Conservation (phyloP, 2,888 invertebrate genomes). For the Auanema freiburgensis region DNA sequence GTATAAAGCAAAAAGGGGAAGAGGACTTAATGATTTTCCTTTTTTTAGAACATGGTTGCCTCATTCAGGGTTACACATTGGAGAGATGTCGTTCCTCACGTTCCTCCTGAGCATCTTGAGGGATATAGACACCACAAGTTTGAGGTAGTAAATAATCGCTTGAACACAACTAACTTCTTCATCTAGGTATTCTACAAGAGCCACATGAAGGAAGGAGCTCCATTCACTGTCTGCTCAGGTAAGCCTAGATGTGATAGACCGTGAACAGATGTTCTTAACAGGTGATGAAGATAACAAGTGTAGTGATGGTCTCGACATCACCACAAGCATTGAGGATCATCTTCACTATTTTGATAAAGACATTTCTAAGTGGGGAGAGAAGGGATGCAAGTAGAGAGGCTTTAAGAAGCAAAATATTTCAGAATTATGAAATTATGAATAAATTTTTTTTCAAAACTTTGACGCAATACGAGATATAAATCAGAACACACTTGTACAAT, state of each 20-base stretch:
- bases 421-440: too few relatives aligned
- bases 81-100: constrained; percentile 48
- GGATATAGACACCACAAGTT: constrained; percentile 48
- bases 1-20: not conserved
- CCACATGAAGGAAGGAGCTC: constrained; percentile 24
- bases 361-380: constrained; percentile 39
- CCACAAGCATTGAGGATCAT: constrained; percentile 46
- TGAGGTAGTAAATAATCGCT: constrained; percentile 26
- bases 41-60: constrained; percentile 26
- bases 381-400: constrained; percentile 39
- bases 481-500: too few relatives aligned
- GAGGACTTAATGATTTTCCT: not conserved
- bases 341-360: constrained; percentile 48
- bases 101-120: constrained; percentile 42
- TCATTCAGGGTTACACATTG: constrained; percentile 46
- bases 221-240: constrained; percentile 28
- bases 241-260: not conserved
- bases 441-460: too few relatives aligned
- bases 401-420: too few relatives aligned
- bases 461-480: too few relatives aligned
- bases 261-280: not conserved
- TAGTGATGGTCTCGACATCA: constrained; percentile 37
- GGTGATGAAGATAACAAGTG: constrained; percentile 38
- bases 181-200: constrained; percentile 37
- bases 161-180: not conserved